phyloP scores from a whole-genome alignment of 1,140 invertebrate genomes.

The Leptinotarsa texana region DNA sequence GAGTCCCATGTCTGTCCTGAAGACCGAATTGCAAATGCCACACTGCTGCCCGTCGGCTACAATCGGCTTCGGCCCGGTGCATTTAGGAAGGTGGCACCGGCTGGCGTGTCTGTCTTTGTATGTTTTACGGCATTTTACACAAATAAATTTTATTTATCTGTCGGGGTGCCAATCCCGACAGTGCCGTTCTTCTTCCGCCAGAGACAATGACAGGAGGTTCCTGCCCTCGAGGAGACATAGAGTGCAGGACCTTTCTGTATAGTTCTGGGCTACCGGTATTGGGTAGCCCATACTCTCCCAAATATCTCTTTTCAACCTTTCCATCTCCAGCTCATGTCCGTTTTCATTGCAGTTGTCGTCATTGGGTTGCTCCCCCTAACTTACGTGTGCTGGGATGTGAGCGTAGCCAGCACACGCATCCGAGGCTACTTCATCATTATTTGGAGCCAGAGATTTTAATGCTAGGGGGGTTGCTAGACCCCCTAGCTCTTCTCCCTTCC shows the following conservation, averaged over 20 bases:
- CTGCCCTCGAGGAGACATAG: background rate
- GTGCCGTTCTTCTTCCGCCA: background rate
- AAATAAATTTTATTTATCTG: background rate
- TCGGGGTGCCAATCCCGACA: background rate
- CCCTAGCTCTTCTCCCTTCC: background rate
- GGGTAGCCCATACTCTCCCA: too few relatives aligned
- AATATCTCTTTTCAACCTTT: too few relatives aligned
- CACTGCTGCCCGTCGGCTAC: slow-evolving; percentile 12
- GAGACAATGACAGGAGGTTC: background rate
- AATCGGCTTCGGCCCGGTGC: too few relatives aligned
- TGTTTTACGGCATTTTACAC: background rate
- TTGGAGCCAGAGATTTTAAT: too few relatives aligned
- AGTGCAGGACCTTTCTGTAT: background rate
- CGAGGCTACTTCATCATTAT: background rate
- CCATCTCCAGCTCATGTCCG: too few relatives aligned
- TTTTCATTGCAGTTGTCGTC: too few relatives aligned
- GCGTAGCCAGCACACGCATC: background rate
- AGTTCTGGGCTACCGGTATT: too few relatives aligned
- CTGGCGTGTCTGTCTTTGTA: too few relatives aligned
- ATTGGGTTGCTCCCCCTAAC: too few relatives aligned
- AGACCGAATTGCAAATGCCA: too few relatives aligned
- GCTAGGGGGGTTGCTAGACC: background rate
- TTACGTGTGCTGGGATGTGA: slow-evolving; percentile 12
- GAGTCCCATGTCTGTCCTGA: too few relatives aligned
- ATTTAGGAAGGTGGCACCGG: too few relatives aligned